Percentiles rank a stretch among this genome's conserved stretches.
phyloP scores from a whole-genome alignment of 2,888 invertebrate genomes.

The Fragum whitleyi region DNA sequence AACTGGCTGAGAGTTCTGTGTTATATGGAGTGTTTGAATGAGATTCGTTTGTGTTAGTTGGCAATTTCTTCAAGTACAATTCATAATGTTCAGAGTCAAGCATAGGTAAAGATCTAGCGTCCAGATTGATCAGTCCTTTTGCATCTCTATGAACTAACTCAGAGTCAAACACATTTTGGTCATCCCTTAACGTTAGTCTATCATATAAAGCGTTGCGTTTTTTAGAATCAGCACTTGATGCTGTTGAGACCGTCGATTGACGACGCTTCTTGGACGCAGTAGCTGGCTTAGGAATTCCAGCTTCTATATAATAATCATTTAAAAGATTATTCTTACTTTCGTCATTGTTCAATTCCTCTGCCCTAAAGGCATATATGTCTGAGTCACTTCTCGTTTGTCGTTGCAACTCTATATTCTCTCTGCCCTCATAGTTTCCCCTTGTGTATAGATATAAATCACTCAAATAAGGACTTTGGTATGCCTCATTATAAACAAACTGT shows the following conservation, averaged over 20 bases:
- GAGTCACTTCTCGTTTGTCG: slow-evolving; percentile 2
- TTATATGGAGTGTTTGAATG: not conserved
- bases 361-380: not conserved
- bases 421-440: not conserved
- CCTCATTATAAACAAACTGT: not conserved
- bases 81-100: slow-evolving; percentile 5
- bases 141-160: slow-evolving; percentile 16
- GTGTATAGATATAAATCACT: slow-evolving; percentile 5
- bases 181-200: not conserved
- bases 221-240: not conserved
- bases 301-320: slow-evolving; percentile 14
- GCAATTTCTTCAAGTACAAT: not conserved
- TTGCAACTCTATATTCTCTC: not conserved
- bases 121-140: not conserved
- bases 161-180: not conserved
- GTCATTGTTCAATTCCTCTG: not conserved
- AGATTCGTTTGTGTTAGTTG: not conserved
- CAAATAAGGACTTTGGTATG: slow-evolving; percentile 8
- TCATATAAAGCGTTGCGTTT: slow-evolving; percentile 19
- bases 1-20: not conserved
- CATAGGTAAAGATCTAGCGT: not conserved
- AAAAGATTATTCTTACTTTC: not conserved
- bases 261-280: not conserved
- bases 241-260: not conserved
- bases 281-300: slow-evolving; percentile 5